Evolutionary conservation across 2,113 vertebrate genomes (phyloP), one percentile per base, ranked within the genome.

Genomic region (Myotis brandtii): DNA sequence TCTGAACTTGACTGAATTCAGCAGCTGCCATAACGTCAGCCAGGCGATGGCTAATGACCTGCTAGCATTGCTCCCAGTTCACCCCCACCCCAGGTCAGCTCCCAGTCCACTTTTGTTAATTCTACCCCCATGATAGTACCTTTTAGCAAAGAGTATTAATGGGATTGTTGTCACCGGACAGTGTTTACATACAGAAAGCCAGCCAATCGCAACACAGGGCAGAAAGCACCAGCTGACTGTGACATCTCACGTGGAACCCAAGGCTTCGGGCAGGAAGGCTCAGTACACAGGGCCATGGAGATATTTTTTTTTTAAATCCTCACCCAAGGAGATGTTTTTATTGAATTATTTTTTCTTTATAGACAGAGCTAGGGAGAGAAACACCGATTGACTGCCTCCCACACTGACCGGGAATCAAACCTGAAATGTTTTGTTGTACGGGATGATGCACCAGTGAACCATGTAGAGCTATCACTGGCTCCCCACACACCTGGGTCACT

Each of bases 121-220:
- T 98, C 89, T 96, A 96, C 97, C 89, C 97, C 64, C 82, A 3
- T 56, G 97, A 96, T 96, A 98, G 40, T 96, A 97, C 97, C 91
- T 96, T 95, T 95, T 85, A 95, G 96, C 95, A 86, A 54, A 95
- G 97, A 95, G 94, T 83, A 67, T 50, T 62, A 88, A 95, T 79
- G 86, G 97, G 75, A 93, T 23, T 83, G 94, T 90, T 91, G 94
- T 83, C 18, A 34, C 88, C 10, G 85, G 87, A 18, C 0, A 2
- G 76, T 30, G 72, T 77, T 91, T 84, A 84, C 59, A 59, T 14
- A 79, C 54, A 90, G 92, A 27, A 0, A 23, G 89, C 76, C 17
- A 93, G 96, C 52, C 96, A 0, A 59, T 67, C 64, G 18, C 40
- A 75, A 95, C 46, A 30, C 32, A 40, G 82, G 76, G 83, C 70